phyloP scores from a whole-genome alignment of 2,797 vertebrate species.

The Echeneis naucrates region DNA sequence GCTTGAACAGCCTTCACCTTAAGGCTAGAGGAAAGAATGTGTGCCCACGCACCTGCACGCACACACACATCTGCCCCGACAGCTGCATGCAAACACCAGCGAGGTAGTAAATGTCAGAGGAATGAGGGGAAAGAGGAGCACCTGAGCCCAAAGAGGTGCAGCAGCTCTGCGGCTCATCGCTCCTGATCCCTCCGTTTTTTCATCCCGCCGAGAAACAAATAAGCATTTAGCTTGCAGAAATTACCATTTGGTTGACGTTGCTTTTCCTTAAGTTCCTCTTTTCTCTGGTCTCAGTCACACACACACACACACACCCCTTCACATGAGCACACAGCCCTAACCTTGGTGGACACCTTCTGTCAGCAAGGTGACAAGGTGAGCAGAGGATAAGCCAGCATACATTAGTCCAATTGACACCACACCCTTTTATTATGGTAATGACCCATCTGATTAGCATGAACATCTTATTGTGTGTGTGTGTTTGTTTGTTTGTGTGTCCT shows the following conservation, averaged over 20 bases:
- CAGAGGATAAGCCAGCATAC: conserved; percentile 55
- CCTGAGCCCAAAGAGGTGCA: conserved; percentile 25
- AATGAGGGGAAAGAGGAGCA: conserved; percentile 43
- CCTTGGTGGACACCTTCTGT: conserved; percentile 44
- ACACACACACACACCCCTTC: conserved; percentile 8
- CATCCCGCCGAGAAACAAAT: conserved; percentile 3
- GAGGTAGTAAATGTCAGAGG: conserved; percentile 54
- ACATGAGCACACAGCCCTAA: not conserved
- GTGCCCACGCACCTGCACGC: conserved; percentile 43
- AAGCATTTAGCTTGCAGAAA: conserved; percentile 10
- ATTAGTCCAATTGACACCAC: conserved; percentile 61
- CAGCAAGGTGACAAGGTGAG: conserved; percentile 67
- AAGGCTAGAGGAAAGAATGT: conserved; percentile 37
- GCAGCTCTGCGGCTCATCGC: too few relatives aligned
- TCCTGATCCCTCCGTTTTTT: not conserved
- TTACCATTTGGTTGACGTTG: not conserved
- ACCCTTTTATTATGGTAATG: conserved; percentile 67
- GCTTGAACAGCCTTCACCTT: conserved; percentile 54
- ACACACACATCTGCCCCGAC: conserved; percentile 25
- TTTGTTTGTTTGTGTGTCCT: conserved; percentile 17
- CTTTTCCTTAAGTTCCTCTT: not conserved
- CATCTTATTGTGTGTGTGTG: not conserved
- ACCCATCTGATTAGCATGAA: conserved; percentile 48
- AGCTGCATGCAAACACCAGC: conserved; percentile 50
- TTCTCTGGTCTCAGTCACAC: not conserved